phyloP scores from a whole-genome alignment of 2,797 vertebrate genomes.

The Myotis myotis region DNA sequence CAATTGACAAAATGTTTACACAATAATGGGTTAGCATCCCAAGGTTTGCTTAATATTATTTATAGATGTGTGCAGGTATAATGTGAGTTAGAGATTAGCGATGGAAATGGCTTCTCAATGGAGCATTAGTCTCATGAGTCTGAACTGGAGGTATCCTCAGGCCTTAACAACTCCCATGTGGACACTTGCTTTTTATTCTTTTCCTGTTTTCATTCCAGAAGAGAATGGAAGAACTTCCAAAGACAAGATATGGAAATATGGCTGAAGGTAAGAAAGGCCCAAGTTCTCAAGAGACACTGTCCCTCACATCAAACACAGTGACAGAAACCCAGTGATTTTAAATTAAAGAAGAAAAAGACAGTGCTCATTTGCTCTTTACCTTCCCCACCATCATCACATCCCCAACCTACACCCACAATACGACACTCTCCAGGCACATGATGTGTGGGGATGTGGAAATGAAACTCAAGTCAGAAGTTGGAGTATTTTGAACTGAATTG shows the following conservation, averaged over 20 bases:
- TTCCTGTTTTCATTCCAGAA: slow-evolving; percentile 50
- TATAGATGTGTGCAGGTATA: background rate
- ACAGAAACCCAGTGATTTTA: background rate
- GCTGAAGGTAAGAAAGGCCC: slow-evolving; percentile 50
- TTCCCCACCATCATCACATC: background rate
- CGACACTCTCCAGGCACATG: accelerated
- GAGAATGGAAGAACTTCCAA: slow-evolving; percentile 41
- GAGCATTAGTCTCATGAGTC: background rate
- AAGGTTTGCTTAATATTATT: background rate
- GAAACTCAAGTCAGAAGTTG: background rate
- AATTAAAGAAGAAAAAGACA: background rate
- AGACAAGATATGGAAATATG: background rate
- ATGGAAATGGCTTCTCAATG: background rate
- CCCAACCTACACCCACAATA: too few relatives aligned
- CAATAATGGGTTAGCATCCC: background rate
- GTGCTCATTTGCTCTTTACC: background rate
- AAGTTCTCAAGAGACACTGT: background rate
- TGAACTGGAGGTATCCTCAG: background rate
- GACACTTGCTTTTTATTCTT: background rate
- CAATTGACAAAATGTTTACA: background rate
- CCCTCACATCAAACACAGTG: background rate
- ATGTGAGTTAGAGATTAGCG: background rate
- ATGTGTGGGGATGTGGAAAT: background rate
- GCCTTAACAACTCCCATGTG: background rate
- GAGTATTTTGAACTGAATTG: background rate